Evolutionary conservation across 2,888 invertebrate species (phyloP).

Genomic region (Gibbula magus): DNA sequence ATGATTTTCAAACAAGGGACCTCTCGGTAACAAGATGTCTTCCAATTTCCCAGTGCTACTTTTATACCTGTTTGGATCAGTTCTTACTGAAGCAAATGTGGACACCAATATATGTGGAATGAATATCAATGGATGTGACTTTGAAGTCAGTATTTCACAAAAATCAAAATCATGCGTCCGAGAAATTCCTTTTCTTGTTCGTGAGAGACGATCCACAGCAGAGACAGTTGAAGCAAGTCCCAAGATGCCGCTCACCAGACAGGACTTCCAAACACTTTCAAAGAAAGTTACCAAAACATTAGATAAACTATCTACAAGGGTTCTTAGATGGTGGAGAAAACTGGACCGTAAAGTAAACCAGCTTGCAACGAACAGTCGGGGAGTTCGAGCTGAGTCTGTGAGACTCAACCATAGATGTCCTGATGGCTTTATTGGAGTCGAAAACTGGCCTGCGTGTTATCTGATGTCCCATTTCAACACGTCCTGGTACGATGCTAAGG

Average conservation of each 20-base stretch:
- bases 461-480: slow-evolving; percentile 65
- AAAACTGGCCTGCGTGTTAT: slow-evolving; percentile 65
- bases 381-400: background rate
- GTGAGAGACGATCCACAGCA: slow-evolving; percentile 2
- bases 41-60: too few relatives aligned
- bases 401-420: slow-evolving; percentile 52
- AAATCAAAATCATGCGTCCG: slow-evolving; percentile 28
- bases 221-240: background rate
- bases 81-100: background rate
- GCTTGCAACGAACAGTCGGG: background rate
- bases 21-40: too few relatives aligned
- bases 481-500: slow-evolving; percentile 66
- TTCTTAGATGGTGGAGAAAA: slow-evolving; percentile 57
- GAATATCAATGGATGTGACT: slow-evolving; percentile 35
- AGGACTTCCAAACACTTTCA: slow-evolving; percentile 23
- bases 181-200: background rate
- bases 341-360: slow-evolving; percentile 48
- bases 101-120: slow-evolving; percentile 31
- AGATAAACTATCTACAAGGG: slow-evolving; percentile 50
- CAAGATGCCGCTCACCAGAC: background rate
- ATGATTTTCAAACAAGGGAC: too few relatives aligned
- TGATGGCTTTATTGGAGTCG: slow-evolving; percentile 54
- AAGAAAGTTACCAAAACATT: slow-evolving; percentile 41
- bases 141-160: slow-evolving; percentile 34
- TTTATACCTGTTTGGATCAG: too few relatives aligned